phyloP scores from a whole-genome alignment of 2,888 invertebrate species.

The Pammene fasciana region DNA sequence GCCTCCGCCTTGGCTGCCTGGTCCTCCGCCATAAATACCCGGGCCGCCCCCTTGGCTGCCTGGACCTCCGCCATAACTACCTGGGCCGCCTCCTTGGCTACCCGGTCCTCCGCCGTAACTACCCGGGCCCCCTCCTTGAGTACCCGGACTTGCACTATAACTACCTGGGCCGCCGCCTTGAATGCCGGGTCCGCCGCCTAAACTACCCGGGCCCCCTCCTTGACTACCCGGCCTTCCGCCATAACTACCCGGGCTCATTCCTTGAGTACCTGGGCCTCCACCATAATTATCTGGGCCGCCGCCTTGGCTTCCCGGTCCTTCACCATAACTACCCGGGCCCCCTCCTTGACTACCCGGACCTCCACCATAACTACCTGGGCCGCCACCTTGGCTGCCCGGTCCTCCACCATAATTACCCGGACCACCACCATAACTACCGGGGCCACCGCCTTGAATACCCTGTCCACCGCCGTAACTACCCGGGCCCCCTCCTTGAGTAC shows the following conservation, averaged over 20 bases:
- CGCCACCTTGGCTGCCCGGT: conserved; percentile 17
- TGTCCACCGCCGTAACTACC: not conserved
- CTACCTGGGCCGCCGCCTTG: conserved; percentile 8
- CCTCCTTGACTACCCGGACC: conserved; percentile 9
- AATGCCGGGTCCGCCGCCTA: conserved; percentile 33
- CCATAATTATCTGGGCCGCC: conserved; percentile 12
- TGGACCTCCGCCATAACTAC: conserved; percentile 24
- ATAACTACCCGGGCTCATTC: not conserved
- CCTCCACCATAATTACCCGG: not conserved
- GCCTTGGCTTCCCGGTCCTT: conserved; percentile 40
- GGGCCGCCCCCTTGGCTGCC: conserved; percentile 22
- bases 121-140: conserved; percentile 16
- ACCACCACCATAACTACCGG: conserved; percentile 29
- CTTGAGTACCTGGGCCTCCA: not conserved
- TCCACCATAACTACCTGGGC: conserved; percentile 15
- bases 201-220: not conserved
- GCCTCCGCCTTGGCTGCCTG: conserved; percentile 21
- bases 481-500: not conserved
- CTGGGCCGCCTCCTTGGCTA: not conserved
- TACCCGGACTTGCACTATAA: not conserved
- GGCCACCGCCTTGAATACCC: conserved; percentile 8
- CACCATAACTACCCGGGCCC: conserved; percentile 37
- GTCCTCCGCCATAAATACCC: not conserved
- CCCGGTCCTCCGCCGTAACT: conserved; percentile 14
- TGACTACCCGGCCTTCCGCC: not conserved